Base-by-base conservation (phyloP, 1,140 invertebrate species). In the Tyrophagus putrescentiae region DNA sequence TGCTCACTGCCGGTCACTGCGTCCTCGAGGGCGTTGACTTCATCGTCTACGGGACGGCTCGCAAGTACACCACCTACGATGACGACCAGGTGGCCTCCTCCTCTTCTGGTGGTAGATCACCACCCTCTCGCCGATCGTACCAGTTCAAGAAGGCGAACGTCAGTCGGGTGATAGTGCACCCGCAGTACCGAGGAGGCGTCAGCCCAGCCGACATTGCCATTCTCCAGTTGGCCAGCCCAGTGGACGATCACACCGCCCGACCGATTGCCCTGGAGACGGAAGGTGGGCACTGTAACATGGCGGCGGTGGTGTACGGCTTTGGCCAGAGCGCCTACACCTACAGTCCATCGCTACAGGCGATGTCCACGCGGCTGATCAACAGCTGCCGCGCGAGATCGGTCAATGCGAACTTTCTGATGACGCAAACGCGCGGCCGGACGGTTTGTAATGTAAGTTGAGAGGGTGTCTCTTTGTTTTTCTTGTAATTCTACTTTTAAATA, bases 1-100 rank as follows among this genome's bases (percentile, higher is more conserved):
- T 48, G 23, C 45, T 48, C 18, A 48, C 45, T 9, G 45, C 45
- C 31, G 45, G 7, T 21, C 45, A 48, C 18, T 48, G 45, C 45
- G 18, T n/a, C n/a, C n/a, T n/a, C n/a, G n/a, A n/a, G n/a, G n/a
- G n/a, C n/a, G n/a, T n/a, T n/a, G n/a, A n/a, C n/a, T n/a, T n/a
- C n/a, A n/a, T n/a, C n/a, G n/a, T n/a, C n/a, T n/a, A n/a, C n/a
- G n/a, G n/a, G n/a, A 39, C 36, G 13, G 13, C 13, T 39, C 36
- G 36, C 13, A 39, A 39, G 36, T 39, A 39, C 36, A 39, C 36
- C 36, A 39, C 23, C 7, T 48, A 6, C 45, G 45, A n/a, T n/a
- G n/a, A n/a, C n/a, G n/a, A n/a, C n/a, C n/a, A n/a, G n/a, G n/a
- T n/a, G n/a, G n/a, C n/a, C n/a, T n/a, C n/a, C n/a, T n/a, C n/a